Base-by-base conservation (phyloP, 2,888 invertebrate species). In the Empis livida region DNA sequence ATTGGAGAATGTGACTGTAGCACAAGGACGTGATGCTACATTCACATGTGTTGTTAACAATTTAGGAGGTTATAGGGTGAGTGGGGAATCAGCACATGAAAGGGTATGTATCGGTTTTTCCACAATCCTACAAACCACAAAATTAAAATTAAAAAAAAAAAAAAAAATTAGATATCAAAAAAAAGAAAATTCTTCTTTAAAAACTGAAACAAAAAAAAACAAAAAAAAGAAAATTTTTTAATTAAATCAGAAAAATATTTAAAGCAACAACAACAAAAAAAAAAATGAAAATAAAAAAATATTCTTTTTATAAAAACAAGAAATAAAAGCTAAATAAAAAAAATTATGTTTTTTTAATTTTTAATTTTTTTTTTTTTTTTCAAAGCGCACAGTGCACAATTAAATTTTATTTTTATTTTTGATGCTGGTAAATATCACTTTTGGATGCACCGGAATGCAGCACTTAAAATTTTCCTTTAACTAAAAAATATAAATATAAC, bases 11-110 rank as follows among this genome's bases (percentile, higher is more conserved):
- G 77, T 84, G 62, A 85, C 84, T 54, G 79, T 85, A 59, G 75
- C 83, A 56, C 82, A 82, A 70, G 84, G 84, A 58, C 75, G 83
- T 58, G 84, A 84, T 68, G 84, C 84, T 57, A 79, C 80, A 59
- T 83, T 84, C 70, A 83, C 83, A 60, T 84, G 84, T 63, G 81
- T 83, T 62, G 84, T 84, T 64, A 82, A 82, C 72, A 82, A 84
- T 73, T 75, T 84, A 67, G 76, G 76, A 59, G 76, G 76, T 73
- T 75, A 84, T 76, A 83, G 85, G 85, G 91, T 91, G 88, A 89
- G 88, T 88, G 84, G 84, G 76, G 84, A 84, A 75, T 76, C 79
- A 77, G 76, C 81, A 75, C 80, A 80, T 69, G 82, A 83, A 77
- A 82, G 84, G 84, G 84, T 84, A 84, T 82, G 84, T 84, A 84